Percentiles rank a stretch among this genome's conserved stretches.
These are phyloP conservation scores for Benitochromis conjunctus DNA, from an alignment of 2,113 vertebrate genomes.

Conservation along the genomic window DNA sequence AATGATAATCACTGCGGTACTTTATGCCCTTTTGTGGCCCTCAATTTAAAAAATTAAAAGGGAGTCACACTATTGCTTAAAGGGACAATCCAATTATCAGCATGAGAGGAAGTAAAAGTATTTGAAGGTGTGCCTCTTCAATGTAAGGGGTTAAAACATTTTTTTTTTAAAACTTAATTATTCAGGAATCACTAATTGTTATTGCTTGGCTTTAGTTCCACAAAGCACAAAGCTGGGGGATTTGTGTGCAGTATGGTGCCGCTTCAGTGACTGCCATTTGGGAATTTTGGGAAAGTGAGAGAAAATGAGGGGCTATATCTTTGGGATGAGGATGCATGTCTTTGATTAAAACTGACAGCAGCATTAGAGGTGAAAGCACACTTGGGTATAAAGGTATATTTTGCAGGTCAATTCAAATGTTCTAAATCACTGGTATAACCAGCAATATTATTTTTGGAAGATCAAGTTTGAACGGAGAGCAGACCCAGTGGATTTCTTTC, in stretches of 20 bases:
- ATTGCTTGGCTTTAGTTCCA: not conserved
- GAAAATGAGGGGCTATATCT: constrained; percentile 2
- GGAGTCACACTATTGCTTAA: constrained; percentile 8
- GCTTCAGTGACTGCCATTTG: not conserved
- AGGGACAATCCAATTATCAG: constrained; percentile 44
- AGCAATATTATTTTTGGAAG: not conserved
- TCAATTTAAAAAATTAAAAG: constrained; percentile 38
- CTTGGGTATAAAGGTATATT: not conserved
- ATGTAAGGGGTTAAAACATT: constrained; percentile 1
- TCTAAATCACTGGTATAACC: not conserved
- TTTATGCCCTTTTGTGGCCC: constrained; percentile 22
- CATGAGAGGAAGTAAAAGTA: not conserved
- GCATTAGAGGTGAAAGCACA: not conserved
- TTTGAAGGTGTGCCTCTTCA: constrained; percentile 11
- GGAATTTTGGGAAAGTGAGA: not conserved
- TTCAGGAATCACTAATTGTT: constrained; percentile 10
- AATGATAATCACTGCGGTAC: constrained; percentile 36
- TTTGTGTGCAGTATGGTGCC: not conserved
- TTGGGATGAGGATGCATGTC: not conserved
- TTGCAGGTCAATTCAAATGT: not conserved
- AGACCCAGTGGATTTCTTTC: not conserved
- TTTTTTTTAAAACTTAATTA: too few species aligned
- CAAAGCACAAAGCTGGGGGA: not conserved
- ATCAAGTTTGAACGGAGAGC: not conserved
- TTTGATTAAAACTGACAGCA: not conserved